Evolutionary conservation across 2,888 invertebrate genomes (phyloP), one percentile per base, ranked within the genome.

Genomic region (Hemaris fuciformis): DNA sequence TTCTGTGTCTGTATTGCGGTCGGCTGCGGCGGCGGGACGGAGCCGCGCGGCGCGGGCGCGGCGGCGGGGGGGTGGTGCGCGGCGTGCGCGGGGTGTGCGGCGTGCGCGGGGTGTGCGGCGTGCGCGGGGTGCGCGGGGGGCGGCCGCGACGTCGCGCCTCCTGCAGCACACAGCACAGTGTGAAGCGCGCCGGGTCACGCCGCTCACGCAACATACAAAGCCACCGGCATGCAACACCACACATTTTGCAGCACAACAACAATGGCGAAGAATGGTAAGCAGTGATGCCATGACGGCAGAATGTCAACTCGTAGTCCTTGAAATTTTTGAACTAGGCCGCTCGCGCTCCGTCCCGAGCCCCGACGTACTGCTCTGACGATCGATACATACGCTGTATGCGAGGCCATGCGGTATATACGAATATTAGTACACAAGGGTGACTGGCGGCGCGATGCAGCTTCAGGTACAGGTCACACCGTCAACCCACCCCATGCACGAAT

Each of bases 401-500:
- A 18, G 31, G 53, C 53, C 31, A 18, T 18, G 31, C 53, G 27
- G 18, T 6, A 31, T 31, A 10, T 15, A 15, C 31, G 46, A 25
- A 8, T 7, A 8, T 48, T 25, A 10, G 4, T 15, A 10, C 20
- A 10, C n/a, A 4, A 13, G 38, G 23, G 38, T 22, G 23, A 23
- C 18, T 22, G 38, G 25, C 23, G 4, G 13, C 18, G 25, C 13
- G 15, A 38, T 59, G 18, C 22, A 45, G 13, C 34, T 3, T 27
- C 13, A 31, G 13, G 63, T 13, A 64, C 63, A 65, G 60, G 67
- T 62, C 67, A 73, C 57, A 67, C 67, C 64, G 66, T 63, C 67
- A 73, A 72, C 77, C 82, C 83, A 84, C 79, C 85, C 85, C 88
- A 88, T 90, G 90, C 90, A 88, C 75, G 80, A 79, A 73, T 72